Percentiles rank a stretch among this genome's conserved stretches.
phyloP scores from a whole-genome alignment of 1,140 invertebrate genomes.

The Drosophila guanche region DNA sequence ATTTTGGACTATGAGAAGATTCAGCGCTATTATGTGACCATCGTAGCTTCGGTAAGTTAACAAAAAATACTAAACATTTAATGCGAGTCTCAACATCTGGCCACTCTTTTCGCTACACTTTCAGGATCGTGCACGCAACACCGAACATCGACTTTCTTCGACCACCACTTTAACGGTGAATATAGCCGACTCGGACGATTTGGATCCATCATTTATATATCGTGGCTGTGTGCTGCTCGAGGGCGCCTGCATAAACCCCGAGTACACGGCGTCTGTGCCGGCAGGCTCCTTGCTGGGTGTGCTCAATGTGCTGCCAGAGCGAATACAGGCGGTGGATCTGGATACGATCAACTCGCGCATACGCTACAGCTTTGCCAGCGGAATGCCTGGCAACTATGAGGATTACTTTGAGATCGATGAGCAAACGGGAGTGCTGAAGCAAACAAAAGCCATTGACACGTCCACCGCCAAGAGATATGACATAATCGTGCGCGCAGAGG shows the following conservation, averaged over 20 bases:
- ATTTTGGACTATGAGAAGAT: conserved; percentile 94
- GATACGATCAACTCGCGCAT: conserved; percentile 93
- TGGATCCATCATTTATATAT: conserved; percentile 94
- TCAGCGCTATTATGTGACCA: conserved; percentile 94
- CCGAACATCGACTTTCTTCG: conserved; percentile 89
- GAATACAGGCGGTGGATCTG: conserved; percentile 94
- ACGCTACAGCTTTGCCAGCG: conserved; percentile 91
- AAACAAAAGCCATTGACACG: conserved; percentile 91
- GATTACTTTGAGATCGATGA: conserved; percentile 94
- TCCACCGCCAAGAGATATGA: conserved; percentile 86
- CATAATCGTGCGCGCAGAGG: conserved; percentile 92
- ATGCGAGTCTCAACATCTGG: too few species aligned
- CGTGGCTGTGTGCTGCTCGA: conserved; percentile 91
- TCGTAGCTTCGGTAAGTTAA: conserved; percentile 93
- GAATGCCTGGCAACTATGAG: conserved; percentile 89
- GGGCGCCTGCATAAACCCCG: conserved; percentile 92
- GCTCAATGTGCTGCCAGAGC: conserved; percentile 92
- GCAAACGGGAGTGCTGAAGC: conserved; percentile 90
- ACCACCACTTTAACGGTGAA: conserved; percentile 94
- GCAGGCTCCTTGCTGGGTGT: conserved; percentile 92
- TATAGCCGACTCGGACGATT: conserved; percentile 94
- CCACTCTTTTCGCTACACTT: conserved; percentile 37
- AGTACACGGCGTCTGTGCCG: conserved; percentile 91
- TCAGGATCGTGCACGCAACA: conserved; percentile 92
- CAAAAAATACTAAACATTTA: too few species aligned